phyloP scores from a whole-genome alignment of 2,797 vertebrate genomes.

The Pseudomugil tenellus region DNA sequence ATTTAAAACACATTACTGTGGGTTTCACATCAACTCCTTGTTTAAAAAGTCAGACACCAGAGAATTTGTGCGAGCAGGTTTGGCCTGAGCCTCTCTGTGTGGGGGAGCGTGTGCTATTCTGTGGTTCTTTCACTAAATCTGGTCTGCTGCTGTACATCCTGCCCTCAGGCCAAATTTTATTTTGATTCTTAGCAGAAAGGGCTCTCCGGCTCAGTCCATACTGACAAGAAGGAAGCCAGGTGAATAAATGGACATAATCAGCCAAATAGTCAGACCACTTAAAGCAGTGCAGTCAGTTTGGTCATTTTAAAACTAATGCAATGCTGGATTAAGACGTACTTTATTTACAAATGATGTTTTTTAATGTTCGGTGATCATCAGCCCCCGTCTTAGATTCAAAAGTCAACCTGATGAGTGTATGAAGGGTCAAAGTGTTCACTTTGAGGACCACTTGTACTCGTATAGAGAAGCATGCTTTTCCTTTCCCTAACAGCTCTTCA shows the following conservation, averaged over 20 bases:
- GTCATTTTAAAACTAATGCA: too few species aligned
- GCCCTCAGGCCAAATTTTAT: constrained; percentile 55
- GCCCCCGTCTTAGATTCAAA: too few species aligned
- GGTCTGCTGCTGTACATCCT: constrained; percentile 37
- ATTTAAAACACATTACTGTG: constrained; percentile 51
- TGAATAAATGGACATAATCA: constrained; percentile 20
- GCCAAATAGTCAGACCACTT: constrained; percentile 38
- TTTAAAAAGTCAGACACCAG: constrained; percentile 59
- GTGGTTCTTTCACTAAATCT: constrained; percentile 35
- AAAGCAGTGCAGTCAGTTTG: background rate
- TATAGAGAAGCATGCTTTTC: background rate
- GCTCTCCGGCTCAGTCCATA: constrained; percentile 48
- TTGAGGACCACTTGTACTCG: background rate
- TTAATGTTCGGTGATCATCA: background rate
- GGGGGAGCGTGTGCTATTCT: constrained; percentile 55
- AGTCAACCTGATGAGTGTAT: too few species aligned
- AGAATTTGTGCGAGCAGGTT: constrained; percentile 18
- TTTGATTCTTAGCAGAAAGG: constrained; percentile 60
- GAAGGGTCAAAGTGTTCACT: too few species aligned
- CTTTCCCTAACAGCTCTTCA: background rate
- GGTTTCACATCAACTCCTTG: constrained; percentile 56
- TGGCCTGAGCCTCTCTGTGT: constrained; percentile 28
- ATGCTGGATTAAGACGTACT: too few species aligned
- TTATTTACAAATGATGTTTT: too few species aligned
- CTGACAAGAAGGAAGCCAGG: constrained; percentile 27